Percentiles rank a stretch among this genome's conserved stretches.
phyloP scores from a whole-genome alignment of 2,797 vertebrate genomes.

The Gadopsis marmoratus region DNA sequence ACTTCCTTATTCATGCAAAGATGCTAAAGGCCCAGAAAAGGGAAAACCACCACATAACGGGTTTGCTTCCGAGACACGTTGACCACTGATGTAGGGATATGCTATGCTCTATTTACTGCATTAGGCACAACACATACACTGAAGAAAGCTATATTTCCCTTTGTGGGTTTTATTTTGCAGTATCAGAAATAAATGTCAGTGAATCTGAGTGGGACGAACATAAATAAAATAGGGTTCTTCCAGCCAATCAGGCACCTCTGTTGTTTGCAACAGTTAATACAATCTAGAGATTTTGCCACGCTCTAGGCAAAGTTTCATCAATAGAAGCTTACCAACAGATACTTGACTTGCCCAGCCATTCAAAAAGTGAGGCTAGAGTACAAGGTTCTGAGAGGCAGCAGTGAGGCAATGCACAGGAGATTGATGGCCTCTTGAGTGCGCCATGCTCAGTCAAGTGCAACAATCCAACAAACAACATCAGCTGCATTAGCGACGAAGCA shows the following conservation, averaged over 20 bases:
- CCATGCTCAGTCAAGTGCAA: conserved; percentile 67
- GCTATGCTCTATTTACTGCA: conserved; percentile 42
- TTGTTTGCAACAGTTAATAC: background rate
- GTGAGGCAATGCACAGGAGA: conserved; percentile 60
- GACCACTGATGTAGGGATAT: conserved; percentile 44
- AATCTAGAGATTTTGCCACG: background rate
- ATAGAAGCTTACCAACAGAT: conserved; percentile 16
- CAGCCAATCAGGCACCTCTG: conserved; percentile 6
- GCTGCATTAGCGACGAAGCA: conserved; percentile 55
- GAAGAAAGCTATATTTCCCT: conserved; percentile 33
- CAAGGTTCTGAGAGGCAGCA: conserved; percentile 59
- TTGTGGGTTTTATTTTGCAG: conserved; percentile 26
- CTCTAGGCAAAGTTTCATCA: conserved; percentile 21
- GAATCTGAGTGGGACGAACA: conserved; percentile 8
- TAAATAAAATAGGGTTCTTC: background rate
- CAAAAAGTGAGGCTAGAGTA: conserved; percentile 21
- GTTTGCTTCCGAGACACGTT: conserved; percentile 42
- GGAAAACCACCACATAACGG: conserved; percentile 48
- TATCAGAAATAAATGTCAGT: conserved; percentile 12
- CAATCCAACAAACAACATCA: conserved; percentile 71
- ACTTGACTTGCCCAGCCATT: conserved; percentile 6
- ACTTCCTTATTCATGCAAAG: conserved; percentile 63
- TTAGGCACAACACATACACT: conserved; percentile 35
- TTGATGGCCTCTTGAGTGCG: conserved; percentile 68
- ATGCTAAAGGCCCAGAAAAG: conserved; percentile 48